phyloP scores from a whole-genome alignment of 2,113 vertebrate genomes.

The Pavo muticus region DNA sequence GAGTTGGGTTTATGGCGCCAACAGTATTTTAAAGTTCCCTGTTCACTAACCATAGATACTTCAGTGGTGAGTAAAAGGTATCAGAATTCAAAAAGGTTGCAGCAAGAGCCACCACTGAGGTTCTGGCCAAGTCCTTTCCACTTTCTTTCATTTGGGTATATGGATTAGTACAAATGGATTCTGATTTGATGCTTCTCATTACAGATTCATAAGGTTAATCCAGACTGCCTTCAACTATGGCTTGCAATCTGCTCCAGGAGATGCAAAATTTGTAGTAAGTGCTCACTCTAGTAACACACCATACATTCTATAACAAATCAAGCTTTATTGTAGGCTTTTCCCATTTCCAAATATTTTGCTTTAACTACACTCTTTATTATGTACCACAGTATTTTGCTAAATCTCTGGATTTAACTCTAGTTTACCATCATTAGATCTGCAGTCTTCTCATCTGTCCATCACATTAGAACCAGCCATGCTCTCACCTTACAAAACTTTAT shows the following conservation, averaged over 20 bases:
- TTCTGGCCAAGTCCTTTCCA: not conserved
- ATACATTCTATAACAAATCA: not conserved
- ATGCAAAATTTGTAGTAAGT: not conserved
- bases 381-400: not conserved
- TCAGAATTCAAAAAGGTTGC: not conserved
- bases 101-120: not conserved
- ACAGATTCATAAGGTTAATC: not conserved
- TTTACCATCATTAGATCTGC: not conserved
- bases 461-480: not conserved
- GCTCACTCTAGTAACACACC: not conserved
- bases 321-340: not conserved
- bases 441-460: not conserved
- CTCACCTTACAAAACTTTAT: not conserved
- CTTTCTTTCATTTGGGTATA: not conserved
- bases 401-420: not conserved
- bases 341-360: not conserved
- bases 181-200: not conserved
- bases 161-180: not conserved
- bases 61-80: not conserved
- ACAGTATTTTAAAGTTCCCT: not conserved
- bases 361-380: not conserved
- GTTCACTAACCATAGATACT: not conserved
- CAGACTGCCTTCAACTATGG: not conserved
- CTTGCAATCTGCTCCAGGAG: not conserved
- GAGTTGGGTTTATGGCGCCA: not conserved